These are phyloP conservation scores for Holothuria leucospilota DNA, from an alignment of 53 echinoderm and acorn worm species.

Conservation along the genomic window DNA sequence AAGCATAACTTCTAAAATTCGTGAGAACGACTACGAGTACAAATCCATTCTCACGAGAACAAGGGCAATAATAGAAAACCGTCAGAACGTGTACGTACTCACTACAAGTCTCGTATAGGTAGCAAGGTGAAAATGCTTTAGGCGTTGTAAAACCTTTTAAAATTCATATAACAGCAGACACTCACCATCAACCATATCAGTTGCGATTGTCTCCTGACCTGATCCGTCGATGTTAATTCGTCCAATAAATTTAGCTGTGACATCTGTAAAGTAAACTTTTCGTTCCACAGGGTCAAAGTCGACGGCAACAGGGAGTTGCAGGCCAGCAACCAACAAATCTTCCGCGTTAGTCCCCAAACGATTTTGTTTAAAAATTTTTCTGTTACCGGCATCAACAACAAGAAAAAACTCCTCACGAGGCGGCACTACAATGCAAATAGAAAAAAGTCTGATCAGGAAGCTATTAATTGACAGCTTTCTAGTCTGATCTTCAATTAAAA, in stretches of 20 bases:
- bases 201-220: constrained; percentile 15
- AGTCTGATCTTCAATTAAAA: too few species aligned
- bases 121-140: too few species aligned
- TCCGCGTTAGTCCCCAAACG: constrained; percentile 9
- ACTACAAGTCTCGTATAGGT: too few species aligned
- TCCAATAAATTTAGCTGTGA: neutral
- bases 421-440: neutral
- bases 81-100: too few species aligned
- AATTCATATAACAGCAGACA: neutral
- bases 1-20: too few species aligned
- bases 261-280: constrained; percentile 31
- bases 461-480: too few species aligned
- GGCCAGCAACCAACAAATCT: neutral
- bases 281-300: constrained; percentile 17
- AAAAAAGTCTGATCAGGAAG: neutral
- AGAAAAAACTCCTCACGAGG: constrained; percentile 17
- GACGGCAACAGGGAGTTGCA: neutral
- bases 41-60: too few species aligned
- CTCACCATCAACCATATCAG: neutral
- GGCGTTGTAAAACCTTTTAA: too few species aligned
- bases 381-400: constrained; percentile 3
- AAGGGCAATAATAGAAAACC: too few species aligned
- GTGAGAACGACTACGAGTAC: too few species aligned
- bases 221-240: constrained; percentile 22
- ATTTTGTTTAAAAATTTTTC: constrained; percentile 13